Conservation (phyloP, 1,140 invertebrate species). For the Pissodes strobi region DNA sequence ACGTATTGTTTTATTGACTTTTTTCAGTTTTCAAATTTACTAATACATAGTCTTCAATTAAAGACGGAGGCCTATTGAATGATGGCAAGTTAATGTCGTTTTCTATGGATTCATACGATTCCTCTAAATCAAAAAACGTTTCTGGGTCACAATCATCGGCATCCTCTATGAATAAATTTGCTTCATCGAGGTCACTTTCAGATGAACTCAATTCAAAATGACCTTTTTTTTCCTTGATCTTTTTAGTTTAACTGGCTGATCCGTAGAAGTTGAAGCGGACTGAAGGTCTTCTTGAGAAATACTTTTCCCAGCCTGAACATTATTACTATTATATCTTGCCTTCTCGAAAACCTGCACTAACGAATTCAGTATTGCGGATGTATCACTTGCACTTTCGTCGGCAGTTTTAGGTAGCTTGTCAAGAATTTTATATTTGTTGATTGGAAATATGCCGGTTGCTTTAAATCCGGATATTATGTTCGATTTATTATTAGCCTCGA, state of each 20-base stretch:
- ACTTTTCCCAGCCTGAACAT: slow-evolving; percentile 16
- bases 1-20: neutral
- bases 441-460: slow-evolving; percentile 17
- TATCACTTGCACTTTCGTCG: slow-evolving; percentile 1
- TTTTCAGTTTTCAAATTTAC: neutral
- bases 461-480: slow-evolving; percentile 22
- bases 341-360: slow-evolving; percentile 16
- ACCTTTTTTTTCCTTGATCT: slow-evolving; percentile 2
- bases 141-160: slow-evolving; percentile 9
- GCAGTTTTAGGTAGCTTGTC: slow-evolving; percentile 15
- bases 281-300: slow-evolving; percentile 1
- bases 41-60: neutral
- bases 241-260: slow-evolving; percentile 7
- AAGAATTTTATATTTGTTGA: slow-evolving; percentile 8
- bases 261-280: slow-evolving; percentile 5
- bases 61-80: neutral
- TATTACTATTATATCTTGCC: slow-evolving; percentile 6
- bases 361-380: neutral
- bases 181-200: too few relatives aligned
- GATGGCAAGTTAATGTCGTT: neutral
- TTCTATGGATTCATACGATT: too few relatives aligned
- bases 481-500: neutral
- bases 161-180: slow-evolving; percentile 2
- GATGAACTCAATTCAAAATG: slow-evolving; percentile 3
- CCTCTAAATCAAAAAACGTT: slow-evolving; percentile 25